Base-by-base conservation (phyloP, 2,888 invertebrate genomes). In the Parelbella ahira region DNA sequence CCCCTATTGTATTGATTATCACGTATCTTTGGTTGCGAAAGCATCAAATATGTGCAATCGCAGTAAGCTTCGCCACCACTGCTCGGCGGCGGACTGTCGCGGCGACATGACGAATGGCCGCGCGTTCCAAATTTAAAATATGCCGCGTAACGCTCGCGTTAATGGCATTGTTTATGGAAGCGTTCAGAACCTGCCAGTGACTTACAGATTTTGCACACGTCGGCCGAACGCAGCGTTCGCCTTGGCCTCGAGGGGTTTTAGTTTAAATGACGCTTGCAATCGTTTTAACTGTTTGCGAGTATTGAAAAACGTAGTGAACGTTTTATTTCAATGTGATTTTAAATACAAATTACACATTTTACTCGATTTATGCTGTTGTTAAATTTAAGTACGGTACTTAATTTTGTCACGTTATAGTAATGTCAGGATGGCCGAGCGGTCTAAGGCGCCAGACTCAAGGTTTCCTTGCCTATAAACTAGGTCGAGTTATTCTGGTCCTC, bases 141-240 rank as follows among this genome's bases (percentile, higher is more conserved):
- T 75, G 87, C 86, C 75, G 76, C 81, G 86, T 87, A 87, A 86
- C 73, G 83, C 60, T 67, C 63, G 64, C 72, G 71, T 75, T 87
- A 86, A 86, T 86, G 82, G 84, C 82, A 81, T 84, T 84, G 86
- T 84, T 83, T 84, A 83, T 82, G 73, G 77, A 76, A 78, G 69
- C 67, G 61, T 76, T 66, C 58, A 54, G 58, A 69, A 68, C 66
- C 75, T 74, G 78, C 73, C 69, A 73, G 76, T 80, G 78, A 83
- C 80, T 83, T 80, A 78, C 72, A 50, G 60, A 64, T 70, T 68
- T 72, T 73, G 60, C 64, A 72, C 65, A 67, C 66, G 57, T 63
- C 60, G 67, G 53, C 58, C 59, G 61, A 67, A 67, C 60, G 52
- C 54, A 57, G 28, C 61, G 56, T 62, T 68, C 68, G 69, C 63